Evolutionary conservation across 30 jellyfish, hydroid and myxozoan species (phyloP).

Genomic region (Mastigias papua): DNA sequence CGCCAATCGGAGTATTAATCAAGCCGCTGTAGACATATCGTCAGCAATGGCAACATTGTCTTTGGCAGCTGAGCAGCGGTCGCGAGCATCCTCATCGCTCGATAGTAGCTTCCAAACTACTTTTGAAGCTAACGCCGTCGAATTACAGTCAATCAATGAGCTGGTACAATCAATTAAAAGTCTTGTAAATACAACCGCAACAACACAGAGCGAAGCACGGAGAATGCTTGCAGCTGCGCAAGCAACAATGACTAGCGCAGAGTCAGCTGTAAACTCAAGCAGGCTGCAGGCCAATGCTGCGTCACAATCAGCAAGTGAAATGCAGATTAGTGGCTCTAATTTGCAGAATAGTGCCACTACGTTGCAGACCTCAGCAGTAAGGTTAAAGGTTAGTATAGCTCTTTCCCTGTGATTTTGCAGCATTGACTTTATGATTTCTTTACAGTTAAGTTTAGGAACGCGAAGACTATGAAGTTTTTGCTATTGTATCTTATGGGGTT

Average conservation of each 20-base stretch:
- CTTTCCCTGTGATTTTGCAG: background rate
- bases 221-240: slow-evolving; percentile 71
- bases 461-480: no score
- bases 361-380: slow-evolving; percentile 65
- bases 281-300: slow-evolving; percentile 76
- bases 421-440: background rate
- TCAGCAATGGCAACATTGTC: slow-evolving; percentile 78
- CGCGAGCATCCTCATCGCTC: slow-evolving; percentile 71
- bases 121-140: slow-evolving; percentile 85
- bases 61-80: slow-evolving; percentile 77
- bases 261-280: slow-evolving; percentile 57
- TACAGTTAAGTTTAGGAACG: no score
- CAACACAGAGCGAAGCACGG: slow-evolving; percentile 75
- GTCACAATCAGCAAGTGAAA: slow-evolving; percentile 83
- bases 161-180: slow-evolving; percentile 60
- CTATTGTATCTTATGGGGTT: no score
- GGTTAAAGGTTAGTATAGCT: slow-evolving; percentile 72
- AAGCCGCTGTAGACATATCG: slow-evolving; percentile 83
- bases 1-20: slow-evolving; percentile 81
- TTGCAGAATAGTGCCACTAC: slow-evolving; percentile 68
- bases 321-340: slow-evolving; percentile 85
- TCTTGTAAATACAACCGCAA: slow-evolving; percentile 63
- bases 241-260: slow-evolving; percentile 80
- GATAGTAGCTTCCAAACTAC: slow-evolving; percentile 76
- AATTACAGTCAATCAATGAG: slow-evolving; percentile 71